Percentiles rank a stretch among this genome's conserved stretches.
phyloP scores from a whole-genome alignment of 2,113 vertebrate species.

The Brienomyrus brachyistius region DNA sequence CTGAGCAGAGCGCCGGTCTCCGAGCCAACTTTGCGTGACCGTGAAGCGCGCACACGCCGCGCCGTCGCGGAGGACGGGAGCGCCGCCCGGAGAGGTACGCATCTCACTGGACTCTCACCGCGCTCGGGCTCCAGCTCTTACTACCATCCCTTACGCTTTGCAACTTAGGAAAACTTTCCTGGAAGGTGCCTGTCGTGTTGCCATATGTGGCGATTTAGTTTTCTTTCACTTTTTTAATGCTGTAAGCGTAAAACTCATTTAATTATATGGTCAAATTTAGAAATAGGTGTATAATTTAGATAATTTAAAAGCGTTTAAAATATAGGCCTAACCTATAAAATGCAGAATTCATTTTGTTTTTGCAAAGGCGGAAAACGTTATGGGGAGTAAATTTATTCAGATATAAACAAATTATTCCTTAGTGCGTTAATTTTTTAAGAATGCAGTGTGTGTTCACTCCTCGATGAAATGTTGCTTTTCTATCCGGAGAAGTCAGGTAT shows the following conservation, averaged over 20 bases:
- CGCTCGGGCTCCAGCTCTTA: not conserved
- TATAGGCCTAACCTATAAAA: not conserved
- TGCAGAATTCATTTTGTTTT: not conserved
- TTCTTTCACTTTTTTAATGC: not conserved
- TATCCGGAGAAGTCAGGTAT: not conserved
- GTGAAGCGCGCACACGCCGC: not conserved
- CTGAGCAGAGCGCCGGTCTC: slow-evolving; percentile 17
- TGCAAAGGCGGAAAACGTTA: not conserved
- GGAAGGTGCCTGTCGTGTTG: not conserved
- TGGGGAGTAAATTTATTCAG: not conserved
- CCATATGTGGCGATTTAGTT: not conserved
- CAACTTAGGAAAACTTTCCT: not conserved
- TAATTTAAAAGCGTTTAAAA: not conserved
- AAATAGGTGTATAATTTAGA: not conserved
- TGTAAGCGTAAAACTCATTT: not conserved
- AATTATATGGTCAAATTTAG: not conserved
- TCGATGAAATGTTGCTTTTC: not conserved
- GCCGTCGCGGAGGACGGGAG: not conserved
- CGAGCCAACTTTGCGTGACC: slow-evolving; percentile 6
- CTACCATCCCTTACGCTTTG: not conserved
- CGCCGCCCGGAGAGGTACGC: slow-evolving; percentile 5
- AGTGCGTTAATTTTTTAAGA: not conserved
- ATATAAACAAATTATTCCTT: not conserved
- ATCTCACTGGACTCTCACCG: not conserved
- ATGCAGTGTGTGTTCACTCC: not conserved